phyloP scores from a whole-genome alignment of 2,888 invertebrate genomes.

The Lasioglossum villosulum region DNA sequence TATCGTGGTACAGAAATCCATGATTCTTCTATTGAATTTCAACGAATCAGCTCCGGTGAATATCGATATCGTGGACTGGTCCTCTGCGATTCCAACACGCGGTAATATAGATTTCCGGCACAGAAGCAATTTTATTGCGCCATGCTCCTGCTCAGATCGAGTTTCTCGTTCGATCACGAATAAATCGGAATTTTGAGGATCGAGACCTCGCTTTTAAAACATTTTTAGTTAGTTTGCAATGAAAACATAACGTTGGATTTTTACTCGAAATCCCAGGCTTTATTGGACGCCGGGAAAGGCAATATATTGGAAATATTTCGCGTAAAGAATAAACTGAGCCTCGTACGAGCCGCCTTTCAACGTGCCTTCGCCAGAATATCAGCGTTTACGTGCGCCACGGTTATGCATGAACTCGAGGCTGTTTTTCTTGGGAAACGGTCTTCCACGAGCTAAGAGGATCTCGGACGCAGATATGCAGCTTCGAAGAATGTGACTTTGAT shows the following conservation, averaged over 20 bases:
- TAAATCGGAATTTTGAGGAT: background rate
- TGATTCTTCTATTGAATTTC: background rate
- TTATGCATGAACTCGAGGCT: constrained; percentile 32
- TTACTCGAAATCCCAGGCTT: background rate
- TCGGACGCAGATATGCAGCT: background rate
- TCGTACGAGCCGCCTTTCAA: constrained; percentile 34
- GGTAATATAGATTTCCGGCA: background rate
- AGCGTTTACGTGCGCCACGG: constrained; percentile 29
- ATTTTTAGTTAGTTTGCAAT: background rate
- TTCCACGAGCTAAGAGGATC: background rate
- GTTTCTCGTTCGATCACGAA: background rate
- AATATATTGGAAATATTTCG: constrained; percentile 63
- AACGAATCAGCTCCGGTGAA: background rate
- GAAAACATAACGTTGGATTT: background rate
- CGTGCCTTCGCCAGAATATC: constrained; percentile 41
- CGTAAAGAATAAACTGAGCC: constrained; percentile 47
- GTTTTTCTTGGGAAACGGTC: constrained; percentile 19
- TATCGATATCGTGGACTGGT: background rate
- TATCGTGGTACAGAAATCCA: background rate
- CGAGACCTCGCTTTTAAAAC: background rate
- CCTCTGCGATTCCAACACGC: background rate
- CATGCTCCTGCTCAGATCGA: background rate
- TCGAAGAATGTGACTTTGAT: background rate
- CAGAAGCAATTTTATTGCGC: background rate
- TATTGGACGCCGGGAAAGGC: constrained; percentile 29